Conservation (phyloP, 2,113 vertebrate species). For the Corythaeola cristata region DNA sequence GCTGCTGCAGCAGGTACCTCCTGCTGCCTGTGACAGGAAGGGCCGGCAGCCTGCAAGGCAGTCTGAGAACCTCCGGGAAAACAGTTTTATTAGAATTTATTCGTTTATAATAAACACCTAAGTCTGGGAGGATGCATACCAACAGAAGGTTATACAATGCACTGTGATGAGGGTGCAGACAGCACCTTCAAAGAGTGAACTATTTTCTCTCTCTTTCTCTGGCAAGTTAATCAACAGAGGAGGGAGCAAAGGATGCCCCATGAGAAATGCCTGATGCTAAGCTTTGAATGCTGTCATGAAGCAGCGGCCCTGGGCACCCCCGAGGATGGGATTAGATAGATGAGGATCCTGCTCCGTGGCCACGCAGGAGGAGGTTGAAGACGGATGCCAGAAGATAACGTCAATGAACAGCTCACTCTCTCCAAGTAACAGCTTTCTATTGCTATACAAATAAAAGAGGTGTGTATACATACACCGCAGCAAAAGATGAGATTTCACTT, state of each 20-base stretch:
- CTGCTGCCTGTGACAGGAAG: background rate
- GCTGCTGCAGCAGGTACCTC: background rate
- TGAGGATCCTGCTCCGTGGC: background rate
- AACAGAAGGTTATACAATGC: background rate
- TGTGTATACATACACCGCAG: background rate
- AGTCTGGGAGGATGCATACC: background rate
- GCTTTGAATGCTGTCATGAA: background rate
- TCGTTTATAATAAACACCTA: background rate
- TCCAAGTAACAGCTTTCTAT: background rate
- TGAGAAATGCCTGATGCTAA: background rate
- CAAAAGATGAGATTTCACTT: constrained; percentile 13
- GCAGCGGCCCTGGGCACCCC: background rate
- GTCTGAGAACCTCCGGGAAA: background rate
- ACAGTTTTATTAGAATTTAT: background rate
- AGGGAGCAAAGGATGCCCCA: background rate
- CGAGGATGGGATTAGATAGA: background rate
- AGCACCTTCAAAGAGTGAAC: background rate
- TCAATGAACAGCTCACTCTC: background rate
- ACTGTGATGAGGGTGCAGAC: background rate
- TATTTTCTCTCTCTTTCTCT: background rate
- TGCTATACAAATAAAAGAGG: background rate
- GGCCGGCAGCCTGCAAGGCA: background rate
- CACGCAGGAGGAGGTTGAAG: background rate
- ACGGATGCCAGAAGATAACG: background rate
- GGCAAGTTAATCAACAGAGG: background rate